Base-by-base conservation (phyloP, 1,140 invertebrate genomes). In the Drosophila tristis region DNA sequence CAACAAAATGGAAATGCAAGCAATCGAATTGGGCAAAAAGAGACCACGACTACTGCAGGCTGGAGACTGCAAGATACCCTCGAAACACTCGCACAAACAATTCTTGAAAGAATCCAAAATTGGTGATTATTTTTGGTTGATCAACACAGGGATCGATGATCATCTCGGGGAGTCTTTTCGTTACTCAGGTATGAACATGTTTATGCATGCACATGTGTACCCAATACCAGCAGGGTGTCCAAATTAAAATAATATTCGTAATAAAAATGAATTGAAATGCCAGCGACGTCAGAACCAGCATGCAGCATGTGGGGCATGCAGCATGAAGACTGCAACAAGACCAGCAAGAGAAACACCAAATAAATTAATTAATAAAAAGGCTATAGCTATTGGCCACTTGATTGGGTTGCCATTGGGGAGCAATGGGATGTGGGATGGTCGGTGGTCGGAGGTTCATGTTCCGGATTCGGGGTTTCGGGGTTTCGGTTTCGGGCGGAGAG, bases 301-400 rank as follows among this genome's bases (percentile, higher is more conserved):
- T 39, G 11, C 35, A 5, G 35, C 35, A 43, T 59, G 39, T 50
- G 35, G 45, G 13, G 39, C 8, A 20, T 20, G 1, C 20, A 20
- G 20, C 20, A 26, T 35, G 9, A 8, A 15, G 15, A 8, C 31
- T 31, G 44, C 35, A 56, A 57, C 47, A 47, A 31, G 15, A 45
- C 9, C 55, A 67, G 47, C 60, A 58, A 9, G 9, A 13, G 16
- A 58, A 74, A 53, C 50, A 72, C 65, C 67, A 89, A 89, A 79
- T 84, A 87, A 87, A 87, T 87, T 89, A 87, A 87, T 84, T 87
- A 89, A 87, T 82, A 89, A 89, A 78, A 89, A 82, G 71, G 42
- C 82, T 70, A 78, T 70, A 59, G 61, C 42, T 48, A 57, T 57
- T 29, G 45, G 42, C 23, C 51, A 35, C 43, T 43, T 50, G 55